A percentile compares a stretch with the other conserved stretches of the same genome.
These are phyloP conservation scores for Eupithecia exiguata DNA, from an alignment of 2,888 invertebrate genomes.

Conservation along the genomic window DNA sequence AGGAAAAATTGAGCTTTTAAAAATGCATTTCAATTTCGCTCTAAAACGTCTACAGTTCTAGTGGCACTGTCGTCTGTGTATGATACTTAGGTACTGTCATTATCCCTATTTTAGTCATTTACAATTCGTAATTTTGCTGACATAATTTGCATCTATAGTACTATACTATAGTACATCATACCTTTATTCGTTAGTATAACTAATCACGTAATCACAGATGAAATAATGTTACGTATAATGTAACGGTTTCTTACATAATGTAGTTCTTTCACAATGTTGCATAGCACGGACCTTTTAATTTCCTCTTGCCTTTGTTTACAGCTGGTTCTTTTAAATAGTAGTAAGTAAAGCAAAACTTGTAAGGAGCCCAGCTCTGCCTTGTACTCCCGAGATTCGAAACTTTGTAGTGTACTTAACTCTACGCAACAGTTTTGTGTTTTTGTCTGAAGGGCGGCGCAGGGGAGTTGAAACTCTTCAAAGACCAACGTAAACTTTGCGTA, in stretches of 20 bases:
- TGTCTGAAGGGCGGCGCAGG: neutral
- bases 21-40: no score
- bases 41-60: no score
- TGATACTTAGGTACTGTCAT: no score
- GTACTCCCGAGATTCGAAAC: neutral
- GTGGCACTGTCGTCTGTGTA: no score
- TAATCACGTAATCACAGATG: no score
- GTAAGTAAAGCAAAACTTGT: neutral
- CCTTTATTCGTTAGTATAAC: no score
- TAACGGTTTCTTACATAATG: neutral
- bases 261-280: neutral
- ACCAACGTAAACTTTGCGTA: neutral
- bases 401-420: constrained; percentile 10
- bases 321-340: neutral
- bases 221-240: no score
- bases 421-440: constrained; percentile 1
- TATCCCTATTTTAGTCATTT: no score
- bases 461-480: neutral
- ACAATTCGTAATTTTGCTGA: no score
- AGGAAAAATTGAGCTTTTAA: no score
- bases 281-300: neutral
- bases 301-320: neutral
- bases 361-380: neutral
- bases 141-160: no score
- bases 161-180: no score